Evolutionary conservation across 92 coral and sea anemone species (phyloP).

Genomic region (Bergia sp.): DNA sequence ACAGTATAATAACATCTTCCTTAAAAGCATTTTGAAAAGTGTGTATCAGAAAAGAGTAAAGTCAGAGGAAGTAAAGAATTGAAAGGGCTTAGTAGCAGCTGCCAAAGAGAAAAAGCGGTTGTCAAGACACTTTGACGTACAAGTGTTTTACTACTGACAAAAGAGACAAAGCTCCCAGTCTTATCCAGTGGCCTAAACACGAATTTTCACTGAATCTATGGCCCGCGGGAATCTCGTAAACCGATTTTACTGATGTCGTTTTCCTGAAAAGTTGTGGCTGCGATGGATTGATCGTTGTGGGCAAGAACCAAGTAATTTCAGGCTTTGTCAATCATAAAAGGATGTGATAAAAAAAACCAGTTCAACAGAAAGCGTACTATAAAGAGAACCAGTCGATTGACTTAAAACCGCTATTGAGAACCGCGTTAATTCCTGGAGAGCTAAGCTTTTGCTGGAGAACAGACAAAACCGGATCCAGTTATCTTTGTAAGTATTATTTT

Average conservation of each 20-base stretch:
- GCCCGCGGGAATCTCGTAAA: too few species aligned
- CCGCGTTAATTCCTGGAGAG: background rate
- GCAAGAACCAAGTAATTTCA: background rate
- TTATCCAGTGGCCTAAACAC: background rate
- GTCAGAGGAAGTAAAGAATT: background rate
- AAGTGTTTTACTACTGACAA: background rate
- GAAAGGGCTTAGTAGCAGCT: constrained; percentile 1
- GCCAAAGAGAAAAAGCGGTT: constrained; percentile 14
- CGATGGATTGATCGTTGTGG: background rate
- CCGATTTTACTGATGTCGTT: background rate
- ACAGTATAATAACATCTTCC: background rate
- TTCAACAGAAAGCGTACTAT: background rate
- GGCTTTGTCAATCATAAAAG: background rate
- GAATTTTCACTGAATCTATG: background rate
- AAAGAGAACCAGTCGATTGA: background rate
- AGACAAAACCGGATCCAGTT: background rate
- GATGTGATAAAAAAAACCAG: background rate
- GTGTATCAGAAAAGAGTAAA: background rate
- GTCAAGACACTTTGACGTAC: constrained; percentile 12
- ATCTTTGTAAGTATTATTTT: background rate
- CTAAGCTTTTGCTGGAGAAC: background rate
- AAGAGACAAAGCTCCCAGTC: background rate
- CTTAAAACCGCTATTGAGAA: background rate
- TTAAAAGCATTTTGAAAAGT: background rate
- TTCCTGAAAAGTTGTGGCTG: background rate